Percentiles rank a stretch among this genome's conserved stretches.
Conservation (phyloP, 92 coral and sea anemone species). For the Porites divaricata region DNA sequence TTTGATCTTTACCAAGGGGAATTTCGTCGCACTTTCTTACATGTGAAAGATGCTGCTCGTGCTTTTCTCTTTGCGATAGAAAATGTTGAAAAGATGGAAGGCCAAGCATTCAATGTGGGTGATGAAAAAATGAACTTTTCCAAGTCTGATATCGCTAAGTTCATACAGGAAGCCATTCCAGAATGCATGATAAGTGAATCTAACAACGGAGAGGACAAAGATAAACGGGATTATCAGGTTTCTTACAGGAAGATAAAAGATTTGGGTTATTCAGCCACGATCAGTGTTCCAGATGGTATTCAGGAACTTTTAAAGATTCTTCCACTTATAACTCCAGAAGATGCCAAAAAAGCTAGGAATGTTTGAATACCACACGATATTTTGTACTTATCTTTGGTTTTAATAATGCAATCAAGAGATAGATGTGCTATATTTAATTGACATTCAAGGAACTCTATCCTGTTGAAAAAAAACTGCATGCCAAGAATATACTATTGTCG, state of each 20-base stretch:
- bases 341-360: constrained; percentile 81
- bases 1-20: constrained; percentile 92
- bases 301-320: constrained; percentile 81
- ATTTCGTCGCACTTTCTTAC: constrained; percentile 89
- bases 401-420: no score
- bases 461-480: no score
- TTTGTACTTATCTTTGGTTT: no score
- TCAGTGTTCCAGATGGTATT: constrained; percentile 77
- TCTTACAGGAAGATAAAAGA: constrained; percentile 79
- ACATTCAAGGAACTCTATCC: no score
- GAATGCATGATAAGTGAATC: constrained; percentile 84
- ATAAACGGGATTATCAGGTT: constrained; percentile 87
- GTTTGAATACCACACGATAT: constrained; percentile 21
- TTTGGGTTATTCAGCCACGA: constrained; percentile 77
- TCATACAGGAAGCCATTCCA: constrained; percentile 71
- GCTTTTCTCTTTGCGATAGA: constrained; percentile 85
- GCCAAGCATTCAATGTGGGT: constrained; percentile 86
- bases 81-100: constrained; percentile 73
- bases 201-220: constrained; percentile 81
- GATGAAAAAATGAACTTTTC: constrained; percentile 92
- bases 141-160: constrained; percentile 74
- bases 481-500: no score
- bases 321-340: constrained; percentile 77
- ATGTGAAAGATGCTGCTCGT: constrained; percentile 87
- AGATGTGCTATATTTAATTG: no score